Base-by-base conservation (phyloP, 2,113 vertebrate species). In the Speoplatyrhinus poulsoni region DNA sequence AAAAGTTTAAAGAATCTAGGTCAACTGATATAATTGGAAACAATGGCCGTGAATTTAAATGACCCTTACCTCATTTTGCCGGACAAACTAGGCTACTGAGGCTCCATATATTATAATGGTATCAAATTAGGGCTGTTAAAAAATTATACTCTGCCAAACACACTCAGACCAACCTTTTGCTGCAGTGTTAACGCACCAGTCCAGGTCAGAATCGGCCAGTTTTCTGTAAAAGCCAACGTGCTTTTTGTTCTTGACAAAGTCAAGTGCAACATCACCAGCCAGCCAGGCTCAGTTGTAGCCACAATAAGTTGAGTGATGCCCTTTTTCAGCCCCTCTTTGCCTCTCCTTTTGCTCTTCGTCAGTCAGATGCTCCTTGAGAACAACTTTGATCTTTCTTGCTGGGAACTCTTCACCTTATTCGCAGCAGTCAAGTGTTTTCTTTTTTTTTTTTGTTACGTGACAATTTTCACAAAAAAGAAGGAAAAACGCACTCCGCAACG, bases 301-400 rank as follows among this genome's bases (percentile, higher is more conserved):
- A 54, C 48, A 48, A 60, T 60, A 67, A 70, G 52, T 15, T 54
- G 61, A 36, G 57, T 32, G 6, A 15, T 26, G 62, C 46, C 49
- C 70, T 56, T 59, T 74, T 66, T 67, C 52, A 6, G 52, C 55
- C 57, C 56, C 15, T 33, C 8, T 48, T 26, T 46, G 12, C 57
- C 19, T n/a, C 69, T 36, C 26, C 70, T 26, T 66, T 76, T 56
- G 64, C 64, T 73, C 75, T 69, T 72, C 72, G 78, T 82, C 80
- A 85, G 62, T 58, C 65, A 62, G 64, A 72, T 84, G 67, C n/a
- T 55, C 70, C 75, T 81, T 58, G 3, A 11, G 63, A 78, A 88
- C 85, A 88, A 85, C 87, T 92, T 91, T 92, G 90, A 92, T 88
- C 90, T 67, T 19, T 67, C 77, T 80, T 78, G 64, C 71, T 67